Percentiles rank a stretch among this genome's conserved stretches.
Evolutionary conservation across 53 echinoderm and acorn worm species (phyloP).

Genomic region (Antedon mediterranea): DNA sequence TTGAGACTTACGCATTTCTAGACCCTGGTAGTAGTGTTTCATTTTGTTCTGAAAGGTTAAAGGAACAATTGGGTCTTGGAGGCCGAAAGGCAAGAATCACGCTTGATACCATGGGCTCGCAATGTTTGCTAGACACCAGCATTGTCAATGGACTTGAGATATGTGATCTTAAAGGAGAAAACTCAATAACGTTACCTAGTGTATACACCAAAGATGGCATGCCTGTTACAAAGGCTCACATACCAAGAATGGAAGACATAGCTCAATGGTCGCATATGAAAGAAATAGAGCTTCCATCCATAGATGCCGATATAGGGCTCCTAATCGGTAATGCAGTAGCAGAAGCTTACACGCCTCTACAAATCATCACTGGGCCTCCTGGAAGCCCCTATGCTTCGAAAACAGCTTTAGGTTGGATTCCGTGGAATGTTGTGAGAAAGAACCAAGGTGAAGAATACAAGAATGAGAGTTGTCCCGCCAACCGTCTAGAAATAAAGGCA

Average conservation of each 20-base stretch:
- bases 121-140: constrained; percentile 11
- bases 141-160: constrained; percentile 8
- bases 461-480: background rate
- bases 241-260: constrained; percentile 17
- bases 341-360: constrained; percentile 22
- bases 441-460: background rate
- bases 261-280: constrained; percentile 14
- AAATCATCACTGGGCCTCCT: constrained; percentile 20
- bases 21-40: constrained; percentile 36
- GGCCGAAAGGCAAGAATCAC: constrained; percentile 16
- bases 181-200: constrained; percentile 4
- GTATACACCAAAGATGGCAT: constrained; percentile 21
- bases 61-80: constrained; percentile 8
- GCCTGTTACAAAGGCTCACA: constrained; percentile 21
- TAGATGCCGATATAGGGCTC: constrained; percentile 28
- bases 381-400: constrained; percentile 26
- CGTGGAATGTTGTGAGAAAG: constrained; percentile 5
- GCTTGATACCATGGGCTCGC: constrained; percentile 20
- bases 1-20: constrained; percentile 28
- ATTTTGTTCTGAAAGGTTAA: constrained; percentile 25
- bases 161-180: constrained; percentile 12
- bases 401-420: constrained; percentile 29
- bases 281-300: constrained; percentile 9
- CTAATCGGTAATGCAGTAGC: constrained; percentile 26
- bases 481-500: background rate